Conservation (phyloP, 2,888 invertebrate species). For the Trissoscelio sp. region DNA sequence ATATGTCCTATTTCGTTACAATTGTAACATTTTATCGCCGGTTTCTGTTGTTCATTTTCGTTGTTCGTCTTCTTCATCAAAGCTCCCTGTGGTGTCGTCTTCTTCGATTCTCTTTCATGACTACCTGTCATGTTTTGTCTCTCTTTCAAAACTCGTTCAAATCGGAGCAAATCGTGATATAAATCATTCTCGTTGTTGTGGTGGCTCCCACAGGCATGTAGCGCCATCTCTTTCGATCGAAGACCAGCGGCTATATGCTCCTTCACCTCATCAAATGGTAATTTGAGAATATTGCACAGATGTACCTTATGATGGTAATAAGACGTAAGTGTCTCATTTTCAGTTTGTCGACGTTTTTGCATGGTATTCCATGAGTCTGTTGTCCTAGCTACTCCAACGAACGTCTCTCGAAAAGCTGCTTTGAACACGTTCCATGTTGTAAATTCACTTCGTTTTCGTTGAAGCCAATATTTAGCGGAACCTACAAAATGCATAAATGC, state of each 20-base stretch:
- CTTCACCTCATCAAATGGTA: constrained; percentile 22
- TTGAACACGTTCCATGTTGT: not conserved
- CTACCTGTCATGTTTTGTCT: not conserved
- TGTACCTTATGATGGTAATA: constrained; percentile 29
- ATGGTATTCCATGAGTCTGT: constrained; percentile 1
- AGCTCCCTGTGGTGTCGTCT: not conserved
- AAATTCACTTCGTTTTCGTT: not conserved
- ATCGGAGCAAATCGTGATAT: constrained; percentile 14
- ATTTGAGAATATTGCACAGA: constrained; percentile 5
- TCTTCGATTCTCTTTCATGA: not conserved
- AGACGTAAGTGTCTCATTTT: constrained; percentile 5
- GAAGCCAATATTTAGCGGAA: constrained; percentile 17
- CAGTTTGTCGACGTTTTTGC: constrained; percentile 10
- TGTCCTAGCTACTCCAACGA: not conserved
- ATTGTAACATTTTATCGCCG: constrained; percentile 24
- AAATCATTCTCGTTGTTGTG: constrained; percentile 2
- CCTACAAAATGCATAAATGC: constrained; percentile 32
- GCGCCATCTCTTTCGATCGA: not conserved
- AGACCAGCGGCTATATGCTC: constrained; percentile 14
- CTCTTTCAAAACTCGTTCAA: constrained; percentile 9
- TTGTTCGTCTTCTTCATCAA: too few relatives aligned
- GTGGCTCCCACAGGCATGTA: constrained; percentile 1
- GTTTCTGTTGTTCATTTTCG: too few relatives aligned
- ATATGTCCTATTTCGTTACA: constrained; percentile 24
- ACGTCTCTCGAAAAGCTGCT: not conserved